A percentile compares a stretch with the other conserved stretches of the same genome.
phyloP scores from a whole-genome alignment of 2,113 vertebrate species.

The Pelmatolapia mariae region DNA sequence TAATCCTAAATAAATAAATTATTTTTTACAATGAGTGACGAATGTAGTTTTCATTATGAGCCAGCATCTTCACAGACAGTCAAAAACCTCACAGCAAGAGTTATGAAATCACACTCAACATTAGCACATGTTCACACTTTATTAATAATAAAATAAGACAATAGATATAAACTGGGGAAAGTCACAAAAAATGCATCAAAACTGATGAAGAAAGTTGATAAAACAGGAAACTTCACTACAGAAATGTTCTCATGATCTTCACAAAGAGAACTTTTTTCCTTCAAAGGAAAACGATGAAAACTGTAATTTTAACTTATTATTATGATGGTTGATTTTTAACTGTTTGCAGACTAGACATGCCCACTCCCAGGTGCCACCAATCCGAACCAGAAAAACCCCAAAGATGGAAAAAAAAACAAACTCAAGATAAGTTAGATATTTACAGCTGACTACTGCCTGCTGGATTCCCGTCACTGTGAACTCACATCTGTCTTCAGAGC shows the following conservation, averaged over 20 bases:
- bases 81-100: not conserved
- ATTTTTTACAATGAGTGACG: not conserved
- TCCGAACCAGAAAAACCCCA: fast-evolving
- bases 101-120: not conserved
- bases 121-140: not conserved
- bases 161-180: not conserved
- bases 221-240: not conserved
- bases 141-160: not conserved
- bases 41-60: fast-evolving
- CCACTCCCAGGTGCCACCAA: fast-evolving
- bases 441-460: not conserved
- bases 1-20: fast-evolving
- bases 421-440: fast-evolving
- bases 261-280: fast-evolving
- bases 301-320: not conserved
- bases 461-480: not conserved
- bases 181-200: not conserved
- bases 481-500: not conserved
- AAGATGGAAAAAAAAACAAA: fast-evolving
- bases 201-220: not conserved
- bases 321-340: fast-evolving
- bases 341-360: not conserved
- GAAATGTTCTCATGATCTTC: not conserved
- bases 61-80: fast-evolving
- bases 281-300: fast-evolving